Evolutionary conservation across 2,888 invertebrate species (phyloP).

Genomic region (Lomographa bimaculata): DNA sequence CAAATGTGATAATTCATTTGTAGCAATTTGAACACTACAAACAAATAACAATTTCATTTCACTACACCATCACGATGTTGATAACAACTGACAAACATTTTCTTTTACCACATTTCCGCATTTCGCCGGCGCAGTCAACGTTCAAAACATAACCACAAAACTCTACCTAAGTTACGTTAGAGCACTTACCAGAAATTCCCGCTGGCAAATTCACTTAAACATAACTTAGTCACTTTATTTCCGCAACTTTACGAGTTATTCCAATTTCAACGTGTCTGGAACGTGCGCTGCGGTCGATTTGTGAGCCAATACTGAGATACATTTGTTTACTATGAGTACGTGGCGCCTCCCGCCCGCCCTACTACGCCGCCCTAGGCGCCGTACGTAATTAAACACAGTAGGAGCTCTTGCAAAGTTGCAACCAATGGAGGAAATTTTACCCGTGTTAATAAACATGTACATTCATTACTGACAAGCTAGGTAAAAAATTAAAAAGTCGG

Average conservation of each 20-base stretch:
- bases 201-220: constrained; percentile 15
- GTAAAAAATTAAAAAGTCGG: too few relatives aligned
- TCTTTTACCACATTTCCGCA: constrained; percentile 11
- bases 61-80: too few relatives aligned
- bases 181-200: constrained; percentile 16
- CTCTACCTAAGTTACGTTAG: too few relatives aligned
- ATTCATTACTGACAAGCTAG: too few relatives aligned
- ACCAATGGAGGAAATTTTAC: too few relatives aligned
- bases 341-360: constrained; percentile 29
- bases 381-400: constrained; percentile 9
- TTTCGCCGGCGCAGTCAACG: not conserved
- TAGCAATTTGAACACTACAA: too few relatives aligned
- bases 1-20: too few relatives aligned
- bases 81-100: too few relatives aligned
- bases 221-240: constrained; percentile 28
- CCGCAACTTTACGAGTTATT: constrained; percentile 19
- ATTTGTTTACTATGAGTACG: constrained; percentile 35
- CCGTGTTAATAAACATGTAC: too few relatives aligned
- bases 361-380: constrained; percentile 22
- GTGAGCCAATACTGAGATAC: constrained; percentile 39
- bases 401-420: not conserved
- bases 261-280: constrained; percentile 1
- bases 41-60: too few relatives aligned
- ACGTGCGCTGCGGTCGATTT: constrained; percentile 37
- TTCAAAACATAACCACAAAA: not conserved